These are phyloP conservation scores for Steinernema scapterisci DNA, from an alignment of 2,888 invertebrate species.

Conservation along the genomic window DNA sequence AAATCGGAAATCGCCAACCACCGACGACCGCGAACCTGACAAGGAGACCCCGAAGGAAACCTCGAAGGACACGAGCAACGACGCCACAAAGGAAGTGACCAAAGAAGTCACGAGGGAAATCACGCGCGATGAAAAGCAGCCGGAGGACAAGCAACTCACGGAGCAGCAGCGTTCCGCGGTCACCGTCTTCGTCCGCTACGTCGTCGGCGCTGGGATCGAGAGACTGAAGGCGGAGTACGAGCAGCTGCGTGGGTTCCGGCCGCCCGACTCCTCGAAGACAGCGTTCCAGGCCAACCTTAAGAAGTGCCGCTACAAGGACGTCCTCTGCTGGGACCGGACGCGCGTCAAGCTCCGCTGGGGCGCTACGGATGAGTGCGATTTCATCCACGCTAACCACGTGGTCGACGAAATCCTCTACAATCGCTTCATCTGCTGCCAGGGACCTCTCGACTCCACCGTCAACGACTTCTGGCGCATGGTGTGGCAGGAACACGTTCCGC, in stretches of 20 bases:
- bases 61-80: not conserved
- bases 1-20: not conserved
- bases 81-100: not conserved
- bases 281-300: not conserved
- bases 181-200: not conserved
- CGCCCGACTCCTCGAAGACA: not conserved
- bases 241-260: not conserved
- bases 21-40: not conserved
- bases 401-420: constrained; percentile 36
- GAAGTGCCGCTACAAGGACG: constrained; percentile 35
- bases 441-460: constrained; percentile 29
- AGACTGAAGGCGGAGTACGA: not conserved
- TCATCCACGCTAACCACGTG: constrained; percentile 40
- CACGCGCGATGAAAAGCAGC: not conserved
- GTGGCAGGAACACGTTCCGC: constrained; percentile 56
- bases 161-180: constrained; percentile 6
- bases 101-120: not conserved
- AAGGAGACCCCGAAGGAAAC: not conserved
- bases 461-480: constrained; percentile 63
- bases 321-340: constrained; percentile 36
- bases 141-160: not conserved
- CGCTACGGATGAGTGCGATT: constrained; percentile 26
- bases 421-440: constrained; percentile 37
- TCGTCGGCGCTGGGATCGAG: not conserved
- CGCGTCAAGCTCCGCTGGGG: constrained; percentile 37